Conservation (phyloP, 1,140 invertebrate genomes). For the Argopecten irradians region DNA sequence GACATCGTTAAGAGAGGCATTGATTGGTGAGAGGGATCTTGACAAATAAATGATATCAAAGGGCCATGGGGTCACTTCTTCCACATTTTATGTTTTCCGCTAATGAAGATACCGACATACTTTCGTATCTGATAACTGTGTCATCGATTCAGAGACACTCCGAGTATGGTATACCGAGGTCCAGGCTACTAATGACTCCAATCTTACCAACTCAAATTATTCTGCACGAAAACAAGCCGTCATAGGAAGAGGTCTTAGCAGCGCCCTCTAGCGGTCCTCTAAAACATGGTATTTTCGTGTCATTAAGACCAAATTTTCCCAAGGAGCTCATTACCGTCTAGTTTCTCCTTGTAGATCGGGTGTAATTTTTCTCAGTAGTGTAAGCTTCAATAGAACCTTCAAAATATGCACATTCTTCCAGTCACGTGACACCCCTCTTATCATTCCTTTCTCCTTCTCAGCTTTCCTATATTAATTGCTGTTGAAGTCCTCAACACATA, state of each 20-base stretch:
- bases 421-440: not conserved
- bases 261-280: not conserved
- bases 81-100: conserved; percentile 14
- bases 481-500: not conserved
- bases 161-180: not conserved
- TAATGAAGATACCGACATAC: not conserved
- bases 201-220: conserved; percentile 18
- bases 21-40: not conserved
- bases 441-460: not conserved
- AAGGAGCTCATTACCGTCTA: not conserved
- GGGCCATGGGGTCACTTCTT: not conserved
- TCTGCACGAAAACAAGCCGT: not conserved
- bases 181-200: not conserved
- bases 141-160: not conserved
- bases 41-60: conserved; percentile 13
- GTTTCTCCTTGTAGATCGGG: not conserved
- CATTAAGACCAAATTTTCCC: conserved; percentile 17
- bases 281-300: not conserved
- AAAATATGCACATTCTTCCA: not conserved
- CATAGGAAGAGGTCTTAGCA: not conserved
- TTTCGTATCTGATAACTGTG: conserved; percentile 1
- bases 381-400: not conserved
- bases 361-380: not conserved
- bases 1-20: not conserved
- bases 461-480: not conserved